phyloP scores from a whole-genome alignment of 2,797 vertebrate genomes.

The Bradypodion pumilum region DNA sequence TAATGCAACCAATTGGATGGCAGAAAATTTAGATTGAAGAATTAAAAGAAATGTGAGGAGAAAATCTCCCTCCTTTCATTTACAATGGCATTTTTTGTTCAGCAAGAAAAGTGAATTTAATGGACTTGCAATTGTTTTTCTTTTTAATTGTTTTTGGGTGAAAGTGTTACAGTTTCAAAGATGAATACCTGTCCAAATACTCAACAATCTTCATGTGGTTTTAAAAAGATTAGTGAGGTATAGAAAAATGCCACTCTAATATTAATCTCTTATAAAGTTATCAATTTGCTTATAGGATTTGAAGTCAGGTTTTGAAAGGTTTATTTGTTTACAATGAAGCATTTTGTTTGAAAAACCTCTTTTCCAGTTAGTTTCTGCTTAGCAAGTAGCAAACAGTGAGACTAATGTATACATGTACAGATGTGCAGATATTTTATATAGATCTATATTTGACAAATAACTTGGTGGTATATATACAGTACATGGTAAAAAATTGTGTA shows the following conservation, averaged over 20 bases:
- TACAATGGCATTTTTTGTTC: not conserved
- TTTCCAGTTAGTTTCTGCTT: not conserved
- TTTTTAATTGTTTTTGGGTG: no score
- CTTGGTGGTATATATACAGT: no score
- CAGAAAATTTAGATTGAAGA: not conserved
- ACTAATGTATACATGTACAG: not conserved
- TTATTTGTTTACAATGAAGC: not conserved
- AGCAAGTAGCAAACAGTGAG: not conserved
- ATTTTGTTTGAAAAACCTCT: not conserved
- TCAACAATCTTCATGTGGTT: no score
- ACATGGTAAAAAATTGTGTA: no score
- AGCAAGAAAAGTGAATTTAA: not conserved
- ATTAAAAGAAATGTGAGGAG: not conserved
- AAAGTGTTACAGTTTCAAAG: not conserved
- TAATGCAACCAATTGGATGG: not conserved
- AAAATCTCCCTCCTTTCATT: not conserved
- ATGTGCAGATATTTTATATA: not conserved
- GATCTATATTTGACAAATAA: no score
- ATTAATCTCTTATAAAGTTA: no score
- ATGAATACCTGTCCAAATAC: not conserved
- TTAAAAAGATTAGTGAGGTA: no score
- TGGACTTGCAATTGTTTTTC: not conserved
- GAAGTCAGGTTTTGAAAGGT: not conserved
- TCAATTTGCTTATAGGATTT: not conserved
- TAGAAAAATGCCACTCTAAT: no score